Base-by-base conservation (phyloP, 2,888 invertebrate species). In the Papilio gigon region DNA sequence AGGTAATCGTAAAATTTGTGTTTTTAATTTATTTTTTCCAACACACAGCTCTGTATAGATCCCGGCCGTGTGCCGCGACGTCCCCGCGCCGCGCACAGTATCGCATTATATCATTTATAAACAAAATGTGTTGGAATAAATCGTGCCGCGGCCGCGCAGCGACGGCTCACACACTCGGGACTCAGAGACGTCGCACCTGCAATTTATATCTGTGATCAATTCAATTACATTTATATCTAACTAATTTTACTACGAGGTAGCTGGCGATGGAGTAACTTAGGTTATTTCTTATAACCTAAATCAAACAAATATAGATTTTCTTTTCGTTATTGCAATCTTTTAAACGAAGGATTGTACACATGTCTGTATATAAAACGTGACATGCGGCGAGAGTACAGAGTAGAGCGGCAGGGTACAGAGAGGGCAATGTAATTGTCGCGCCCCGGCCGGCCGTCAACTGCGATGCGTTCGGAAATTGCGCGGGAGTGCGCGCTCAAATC, bases 101-200 rank as follows among this genome's bases (percentile, higher is more conserved):
- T 91, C 90, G 88, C 89, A 90, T 92, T 92, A 90, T 91, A 91
- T 92, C 90, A 92, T 92, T 92, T 92, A 92, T 91, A 92, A 92
- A 92, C 91, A 92, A 92, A 91, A 92, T 91, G 92, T 90, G 91
- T 88, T 90, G 86, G 90, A 90, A 92, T 92, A 92, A 91, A 92
- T 92, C 90, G 91, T 84, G 78, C 82, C 83, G 86, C 84, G 80
- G 85, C 82, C 84, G 84, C 87, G 78, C 86, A 85, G 89, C 85
- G 85, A 79, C 85, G 82, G 84, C 84, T 84, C 75, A 65, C 71
- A 68, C 72, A 71, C 20, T 14, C 42, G 35, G n/a, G n/a, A n/a
- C n/a, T n/a, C n/a, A n/a, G n/a, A 72, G 72, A 71, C 74, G 63
- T 14, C 35, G 75, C 73, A 70, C 71, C 70, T 42, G 42, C 25